These are phyloP conservation scores for Arrhamphus sclerolepis DNA, from an alignment of 2,797 vertebrate species.

Conservation along the genomic window DNA sequence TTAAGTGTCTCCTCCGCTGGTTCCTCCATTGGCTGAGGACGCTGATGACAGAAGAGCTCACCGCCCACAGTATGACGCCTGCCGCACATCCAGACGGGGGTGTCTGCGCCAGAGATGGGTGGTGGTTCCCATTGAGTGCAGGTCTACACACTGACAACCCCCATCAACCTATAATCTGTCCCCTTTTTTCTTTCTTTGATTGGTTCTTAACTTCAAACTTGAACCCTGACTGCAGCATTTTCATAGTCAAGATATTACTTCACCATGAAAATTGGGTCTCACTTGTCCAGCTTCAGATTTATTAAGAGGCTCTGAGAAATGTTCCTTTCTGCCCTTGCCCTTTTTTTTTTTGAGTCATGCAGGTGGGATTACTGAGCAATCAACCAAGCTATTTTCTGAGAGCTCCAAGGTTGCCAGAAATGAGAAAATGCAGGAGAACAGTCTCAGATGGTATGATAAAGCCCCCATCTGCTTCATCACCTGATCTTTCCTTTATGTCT, in stretches of 20 bases:
- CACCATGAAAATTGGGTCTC: background rate
- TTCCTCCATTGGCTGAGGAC: slow-evolving; percentile 50
- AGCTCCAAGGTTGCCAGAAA: no score
- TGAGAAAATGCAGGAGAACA: no score
- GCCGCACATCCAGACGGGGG: background rate
- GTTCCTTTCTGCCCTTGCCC: no score
- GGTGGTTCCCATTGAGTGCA: background rate
- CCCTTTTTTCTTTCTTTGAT: background rate
- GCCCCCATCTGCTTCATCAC: no score
- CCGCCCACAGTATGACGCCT: slow-evolving; percentile 8
- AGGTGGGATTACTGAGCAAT: no score
- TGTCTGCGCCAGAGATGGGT: slow-evolving; percentile 6
- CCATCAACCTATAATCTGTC: background rate
- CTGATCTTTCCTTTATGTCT: no score
- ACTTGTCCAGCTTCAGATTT: background rate
- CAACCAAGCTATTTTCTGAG: no score
- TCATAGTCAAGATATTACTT: background rate
- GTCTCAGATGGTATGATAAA: no score
- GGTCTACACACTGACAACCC: background rate
- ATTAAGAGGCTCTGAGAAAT: background rate
- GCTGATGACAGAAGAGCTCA: slow-evolving; percentile 33
- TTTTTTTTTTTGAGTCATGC: no score
- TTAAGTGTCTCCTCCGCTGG: slow-evolving; percentile 42
- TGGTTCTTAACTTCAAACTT: background rate
- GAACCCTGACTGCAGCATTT: background rate